Evolutionary conservation across 1,140 invertebrate species (phyloP).

Genomic region (Scaptodrosophila lebanonensis): DNA sequence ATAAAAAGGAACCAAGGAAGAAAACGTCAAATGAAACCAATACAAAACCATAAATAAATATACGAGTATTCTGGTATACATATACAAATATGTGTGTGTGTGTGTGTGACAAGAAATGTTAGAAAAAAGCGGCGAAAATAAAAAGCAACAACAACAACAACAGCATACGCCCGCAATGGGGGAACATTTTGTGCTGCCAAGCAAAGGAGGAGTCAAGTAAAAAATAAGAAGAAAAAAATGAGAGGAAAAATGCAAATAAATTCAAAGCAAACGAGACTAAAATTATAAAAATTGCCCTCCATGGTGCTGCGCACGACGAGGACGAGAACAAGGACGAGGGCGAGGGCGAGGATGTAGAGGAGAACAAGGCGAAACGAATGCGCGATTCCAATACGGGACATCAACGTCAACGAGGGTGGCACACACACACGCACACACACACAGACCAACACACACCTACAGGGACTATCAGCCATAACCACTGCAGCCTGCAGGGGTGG

Average conservation of each 20-base stretch:
- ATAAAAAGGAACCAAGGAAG: no score
- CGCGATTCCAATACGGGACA: constrained; percentile 76
- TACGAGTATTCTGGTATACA: no score
- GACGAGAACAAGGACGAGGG: constrained; percentile 14
- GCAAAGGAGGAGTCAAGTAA: constrained; percentile 55
- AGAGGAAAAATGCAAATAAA: constrained; percentile 62
- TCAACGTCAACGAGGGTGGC: constrained; percentile 70
- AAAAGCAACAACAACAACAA: constrained; percentile 21
- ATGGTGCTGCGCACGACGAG: constrained; percentile 46
- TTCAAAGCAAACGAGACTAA: constrained; percentile 76
- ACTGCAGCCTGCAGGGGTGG: constrained; percentile 38
- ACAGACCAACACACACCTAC: background rate
- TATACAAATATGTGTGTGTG: constrained; percentile 5
- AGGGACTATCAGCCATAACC: no score
- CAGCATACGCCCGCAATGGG: constrained; percentile 42
- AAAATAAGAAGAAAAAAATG: constrained; percentile 36
- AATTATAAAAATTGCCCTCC: constrained; percentile 77
- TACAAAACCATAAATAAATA: constrained; percentile 68
- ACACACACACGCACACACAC: constrained; percentile 2
- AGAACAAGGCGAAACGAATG: constrained; percentile 45
- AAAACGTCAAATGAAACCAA: constrained; percentile 69
- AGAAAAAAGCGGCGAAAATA: constrained; percentile 39
- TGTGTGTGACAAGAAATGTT: constrained; percentile 54
- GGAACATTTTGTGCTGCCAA: constrained; percentile 21
- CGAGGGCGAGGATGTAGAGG: constrained; percentile 9